Evolutionary conservation across 2,797 vertebrate species (phyloP), one percentile per base, ranked within the genome.

Genomic region (Lates japonicus): DNA sequence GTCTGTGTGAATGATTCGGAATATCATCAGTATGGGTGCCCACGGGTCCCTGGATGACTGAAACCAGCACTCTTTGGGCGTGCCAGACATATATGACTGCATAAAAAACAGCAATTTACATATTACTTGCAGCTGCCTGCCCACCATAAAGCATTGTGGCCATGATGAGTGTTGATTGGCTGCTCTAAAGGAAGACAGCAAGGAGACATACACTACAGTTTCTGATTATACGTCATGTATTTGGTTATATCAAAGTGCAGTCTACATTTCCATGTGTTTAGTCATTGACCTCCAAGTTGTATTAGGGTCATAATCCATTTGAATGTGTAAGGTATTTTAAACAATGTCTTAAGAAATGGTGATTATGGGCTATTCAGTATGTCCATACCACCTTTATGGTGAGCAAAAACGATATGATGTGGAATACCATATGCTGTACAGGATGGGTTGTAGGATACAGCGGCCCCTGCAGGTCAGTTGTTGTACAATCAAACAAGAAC

Each of bases 81-180:
- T 2, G 22, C 51, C 8, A 59, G 68, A 66, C 69, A 82, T 73
- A 74, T 67, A 72, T 63, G 71, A 74, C 44, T 75, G 58, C 70
- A 87, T 72, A 77, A 91, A 29, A 84, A 88, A 70, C 1, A 22
- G n/a, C 71, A 52, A 88, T 93, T 91, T 90, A 61, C 78, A 92
- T 88, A 84, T 88, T 83, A 83, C 65, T 70, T 54, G 62, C 81
- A 83, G 74, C 78, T 81, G 64, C 70, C 59, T 78, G 64, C 20
- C 63, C 65, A 25, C 61, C 44, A 68, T 77, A 48, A 71, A 72
- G 44, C 0, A n/a, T 75, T 81, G 67, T 85, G 74, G 59, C 52
- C 51, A 67, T 70, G 66, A 76, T 75, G 33, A 79, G 57, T 44
- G 9, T 58, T 86, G 65, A 84, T 74, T 81, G 71, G 60, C 29